Conservation (phyloP, 2,113 vertebrate genomes). For the Alces alces region DNA sequence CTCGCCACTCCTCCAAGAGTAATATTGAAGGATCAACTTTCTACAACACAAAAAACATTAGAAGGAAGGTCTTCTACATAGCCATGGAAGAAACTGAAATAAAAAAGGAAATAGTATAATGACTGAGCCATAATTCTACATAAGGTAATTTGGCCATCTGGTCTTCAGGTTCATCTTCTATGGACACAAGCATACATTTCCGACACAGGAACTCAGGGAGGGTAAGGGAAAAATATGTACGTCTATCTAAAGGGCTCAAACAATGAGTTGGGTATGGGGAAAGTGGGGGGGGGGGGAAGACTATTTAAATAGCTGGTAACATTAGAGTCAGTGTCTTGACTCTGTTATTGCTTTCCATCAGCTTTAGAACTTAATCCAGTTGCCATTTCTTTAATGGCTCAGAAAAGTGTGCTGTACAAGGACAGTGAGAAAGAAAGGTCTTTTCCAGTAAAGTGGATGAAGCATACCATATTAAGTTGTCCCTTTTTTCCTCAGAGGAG, state of each 20-base stretch:
- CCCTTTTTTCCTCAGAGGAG: neutral
- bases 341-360: neutral
- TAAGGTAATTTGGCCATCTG: neutral
- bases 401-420: neutral
- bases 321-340: neutral
- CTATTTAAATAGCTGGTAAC: neutral
- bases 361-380: neutral
- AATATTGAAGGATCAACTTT: conserved; percentile 36
- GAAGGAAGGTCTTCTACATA: neutral
- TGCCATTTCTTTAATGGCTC: neutral
- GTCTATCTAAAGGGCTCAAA: neutral
- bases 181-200: neutral
- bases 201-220: neutral
- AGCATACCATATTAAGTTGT: neutral
- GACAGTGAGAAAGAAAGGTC: neutral
- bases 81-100: neutral
- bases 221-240: neutral
- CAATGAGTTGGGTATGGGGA: neutral
- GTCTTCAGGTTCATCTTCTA: neutral
- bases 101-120: neutral
- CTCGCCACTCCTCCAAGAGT: conserved; percentile 17
- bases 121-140: neutral
- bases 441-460: neutral
- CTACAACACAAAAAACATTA: conserved; percentile 26
- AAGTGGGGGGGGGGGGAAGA: neutral